Base-by-base conservation (phyloP, 1,140 invertebrate genomes). In the Fopius arisanus region DNA sequence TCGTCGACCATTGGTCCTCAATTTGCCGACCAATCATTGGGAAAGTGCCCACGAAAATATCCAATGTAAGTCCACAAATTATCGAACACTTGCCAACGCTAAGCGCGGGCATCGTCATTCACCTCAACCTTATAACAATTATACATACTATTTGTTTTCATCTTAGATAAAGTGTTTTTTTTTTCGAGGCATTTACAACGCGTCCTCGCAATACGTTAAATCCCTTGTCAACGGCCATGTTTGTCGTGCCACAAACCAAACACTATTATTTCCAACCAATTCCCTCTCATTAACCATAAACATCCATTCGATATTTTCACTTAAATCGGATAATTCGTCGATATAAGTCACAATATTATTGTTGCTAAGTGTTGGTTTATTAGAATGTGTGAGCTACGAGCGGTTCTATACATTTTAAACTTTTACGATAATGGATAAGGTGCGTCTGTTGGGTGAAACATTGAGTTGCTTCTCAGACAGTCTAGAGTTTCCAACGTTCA, bases 21-120 rank as follows among this genome's bases (percentile, higher is more conserved):
- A 89, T 89, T 90, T 89, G 87, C 88, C 90, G 90, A 91, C 90
- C 90, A 91, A 91, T 91, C 90, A 90, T 91, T 91, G 90, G 89
- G 89, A 91, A 90, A 91, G 86, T 90, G 88, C 87, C 84, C 85
- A 88, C 88, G 86, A 90, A 90, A 92, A 92, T 92, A 91, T 92
- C 91, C 91, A 91, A 92, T 92, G 92, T 93, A 93, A 93, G 92
- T 93, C 89, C 90, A 90, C 91, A 92, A 91, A 92, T 92, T 92
- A 92, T 91, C 90, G 90, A 90, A 89, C 89, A 86, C 74, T 51
- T 70, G 62, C 84, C 83, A 82, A 74, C 77, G 72, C 62, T 75
- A 72, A 71, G 63, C 66, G 68, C 66, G 48, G 41, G 62, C 28
- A 26, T 37, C 59, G 33, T 67, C 43, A 68, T 73, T 73, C 48